phyloP scores from a whole-genome alignment of 1,140 invertebrate genomes.

The Goniozus legneri region DNA sequence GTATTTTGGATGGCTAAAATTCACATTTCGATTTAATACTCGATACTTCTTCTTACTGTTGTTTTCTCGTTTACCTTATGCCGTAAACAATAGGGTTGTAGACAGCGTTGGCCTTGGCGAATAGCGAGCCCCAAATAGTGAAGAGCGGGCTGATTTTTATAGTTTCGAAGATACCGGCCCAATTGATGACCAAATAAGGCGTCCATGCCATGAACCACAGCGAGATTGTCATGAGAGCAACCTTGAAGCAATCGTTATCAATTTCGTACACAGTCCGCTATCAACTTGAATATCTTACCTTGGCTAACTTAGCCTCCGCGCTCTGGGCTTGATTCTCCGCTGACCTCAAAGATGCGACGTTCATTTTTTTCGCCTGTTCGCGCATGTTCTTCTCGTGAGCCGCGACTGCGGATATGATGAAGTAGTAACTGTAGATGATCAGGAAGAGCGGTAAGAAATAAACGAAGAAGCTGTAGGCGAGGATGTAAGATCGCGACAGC shows the following conservation, averaged over 20 bases:
- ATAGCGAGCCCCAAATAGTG: slow-evolving; percentile 76
- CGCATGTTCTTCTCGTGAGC: slow-evolving; percentile 79
- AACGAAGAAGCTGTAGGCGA: slow-evolving; percentile 68
- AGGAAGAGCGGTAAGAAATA: slow-evolving; percentile 69
- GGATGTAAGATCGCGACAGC: slow-evolving; percentile 65
- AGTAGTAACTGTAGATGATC: slow-evolving; percentile 76
- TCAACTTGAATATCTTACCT: slow-evolving; percentile 45
- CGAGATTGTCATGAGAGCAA: slow-evolving; percentile 77
- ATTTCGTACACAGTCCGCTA: not conserved
- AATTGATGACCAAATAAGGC: slow-evolving; percentile 79
- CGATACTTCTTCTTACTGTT: too few relatives aligned
- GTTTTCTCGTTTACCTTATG: slow-evolving; percentile 71
- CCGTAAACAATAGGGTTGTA: slow-evolving; percentile 83
- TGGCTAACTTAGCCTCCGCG: slow-evolving; percentile 73
- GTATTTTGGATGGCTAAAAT: slow-evolving; percentile 72
- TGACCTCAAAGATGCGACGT: slow-evolving; percentile 72
- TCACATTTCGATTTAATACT: slow-evolving; percentile 2
- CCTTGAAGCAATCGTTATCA: slow-evolving; percentile 36
- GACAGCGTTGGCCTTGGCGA: slow-evolving; percentile 74
- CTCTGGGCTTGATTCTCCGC: slow-evolving; percentile 64
- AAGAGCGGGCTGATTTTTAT: slow-evolving; percentile 66
- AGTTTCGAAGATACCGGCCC: slow-evolving; percentile 67
- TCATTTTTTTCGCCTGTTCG: slow-evolving; percentile 84
- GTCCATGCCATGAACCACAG: slow-evolving; percentile 85
- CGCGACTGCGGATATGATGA: slow-evolving; percentile 74